phyloP scores from a whole-genome alignment of 2,888 invertebrate species.

The Ophion slaviceki region DNA sequence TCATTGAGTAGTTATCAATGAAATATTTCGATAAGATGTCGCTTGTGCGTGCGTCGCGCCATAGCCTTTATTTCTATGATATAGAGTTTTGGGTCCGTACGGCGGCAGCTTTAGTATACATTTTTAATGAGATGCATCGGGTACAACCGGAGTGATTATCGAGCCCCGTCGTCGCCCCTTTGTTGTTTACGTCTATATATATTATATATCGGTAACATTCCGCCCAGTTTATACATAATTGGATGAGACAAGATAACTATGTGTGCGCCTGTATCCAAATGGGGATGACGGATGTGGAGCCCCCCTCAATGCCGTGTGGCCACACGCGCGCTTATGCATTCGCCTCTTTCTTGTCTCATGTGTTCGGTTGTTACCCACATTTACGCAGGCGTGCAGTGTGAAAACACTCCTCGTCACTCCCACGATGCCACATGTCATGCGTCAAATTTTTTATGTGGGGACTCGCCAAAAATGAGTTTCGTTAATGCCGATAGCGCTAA shows the following conservation, averaged over 20 bases:
- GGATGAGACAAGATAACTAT: conserved; percentile 81
- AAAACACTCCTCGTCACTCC: background rate
- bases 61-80: too few relatives aligned
- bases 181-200: background rate
- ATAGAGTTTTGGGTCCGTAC: too few relatives aligned
- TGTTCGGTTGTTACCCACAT: background rate
- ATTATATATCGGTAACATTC: conserved; percentile 36
- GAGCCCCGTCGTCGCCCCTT: background rate
- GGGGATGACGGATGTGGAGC: conserved; percentile 32
- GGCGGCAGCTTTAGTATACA: too few relatives aligned
- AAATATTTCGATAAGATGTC: too few relatives aligned
- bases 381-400: conserved; percentile 26
- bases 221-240: conserved; percentile 73
- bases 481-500: background rate
- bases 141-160: conserved; percentile 20
- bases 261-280: conserved; percentile 55
- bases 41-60: too few relatives aligned
- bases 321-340: conserved; percentile 47
- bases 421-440: background rate
- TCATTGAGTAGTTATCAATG: too few relatives aligned
- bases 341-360: conserved; percentile 31
- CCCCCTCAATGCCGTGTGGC: conserved; percentile 54
- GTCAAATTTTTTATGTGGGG: background rate
- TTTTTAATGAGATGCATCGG: conserved; percentile 7
- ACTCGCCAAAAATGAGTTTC: conserved; percentile 2